phyloP scores from a whole-genome alignment of 2,113 vertebrate genomes.

The Garra rufa region DNA sequence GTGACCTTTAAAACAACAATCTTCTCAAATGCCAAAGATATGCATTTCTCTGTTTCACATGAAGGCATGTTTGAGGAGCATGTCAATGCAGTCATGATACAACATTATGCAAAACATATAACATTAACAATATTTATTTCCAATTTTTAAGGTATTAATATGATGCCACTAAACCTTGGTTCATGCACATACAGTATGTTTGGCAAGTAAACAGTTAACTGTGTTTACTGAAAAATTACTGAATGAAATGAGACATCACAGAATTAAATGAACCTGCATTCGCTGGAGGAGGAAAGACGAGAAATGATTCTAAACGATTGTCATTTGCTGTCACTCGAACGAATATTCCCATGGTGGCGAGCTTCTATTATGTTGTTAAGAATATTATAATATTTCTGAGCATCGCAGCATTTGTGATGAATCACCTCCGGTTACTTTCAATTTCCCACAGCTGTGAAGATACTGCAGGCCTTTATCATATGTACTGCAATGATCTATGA shows the following conservation, averaged over 20 bases:
- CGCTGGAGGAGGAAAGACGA: background rate
- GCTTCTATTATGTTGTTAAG: background rate
- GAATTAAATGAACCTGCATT: background rate
- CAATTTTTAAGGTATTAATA: background rate
- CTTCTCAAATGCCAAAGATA: constrained; percentile 47
- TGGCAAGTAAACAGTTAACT: background rate
- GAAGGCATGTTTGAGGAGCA: background rate
- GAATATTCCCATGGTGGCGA: constrained; percentile 2
- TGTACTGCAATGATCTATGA: background rate
- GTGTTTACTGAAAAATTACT: background rate
- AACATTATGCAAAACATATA: background rate
- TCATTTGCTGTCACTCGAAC: background rate
- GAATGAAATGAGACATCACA: background rate
- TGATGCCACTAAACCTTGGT: background rate
- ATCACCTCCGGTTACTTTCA: background rate
- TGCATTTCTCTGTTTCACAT: background rate
- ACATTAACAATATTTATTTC: background rate
- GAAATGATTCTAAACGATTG: constrained; percentile 14
- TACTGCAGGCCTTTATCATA: background rate
- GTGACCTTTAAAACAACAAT: constrained; percentile 48
- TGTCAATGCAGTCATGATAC: background rate
- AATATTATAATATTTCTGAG: background rate
- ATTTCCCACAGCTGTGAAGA: background rate
- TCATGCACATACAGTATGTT: background rate
- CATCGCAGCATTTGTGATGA: background rate